Evolutionary conservation across 2,888 invertebrate genomes (phyloP), one percentile per base, ranked within the genome.

Genomic region (Kryphioiulus occultus): DNA sequence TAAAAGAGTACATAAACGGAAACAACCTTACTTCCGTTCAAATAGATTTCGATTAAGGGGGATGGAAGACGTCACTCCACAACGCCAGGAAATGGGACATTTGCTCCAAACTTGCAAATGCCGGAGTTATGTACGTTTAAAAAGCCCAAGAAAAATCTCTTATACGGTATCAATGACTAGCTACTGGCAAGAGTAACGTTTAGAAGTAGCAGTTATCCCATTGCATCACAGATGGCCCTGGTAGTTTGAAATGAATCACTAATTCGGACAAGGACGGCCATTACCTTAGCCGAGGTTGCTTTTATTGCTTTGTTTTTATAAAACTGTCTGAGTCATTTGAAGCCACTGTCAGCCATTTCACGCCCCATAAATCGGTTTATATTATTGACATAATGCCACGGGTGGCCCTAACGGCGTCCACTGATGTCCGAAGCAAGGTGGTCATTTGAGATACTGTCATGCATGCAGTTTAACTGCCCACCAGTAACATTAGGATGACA

Each of bases 1-100:
- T 59, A 59, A 59, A 59, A 59, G 59, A 59, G 59, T 59, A 59
- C 59, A 59, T 59, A 59, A 59, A 59, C 59, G 59, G 59, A 47
- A 47, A 47, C 17, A 47, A 15, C 5, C 15, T 19, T n/a, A 59
- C 59, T 59, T 59, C 59, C 59, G 59, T 59, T 59, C 59, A n/a
- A 59, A 59, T 59, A 59, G 59, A 59, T 59, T n/a, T 59, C 59
- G 4, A 59, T n/a, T 59, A 59, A 59, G 19, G 59, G n/a, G 9
- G 59, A 59, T n/a, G 59, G 59, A n/a, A 17, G 47, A 47, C 3
- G 2, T 15, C 15, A 42, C 42, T 15, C 9, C 42, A 15, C 42
- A 42, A 42, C 42, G 15, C 47, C 47, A 47, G 17, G 17, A 47
- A 10, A 1, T 47, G 47, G 47, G 47, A 47, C 47, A 47, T 47